These are phyloP conservation scores for Zeugodacus cucurbitae DNA, from an alignment of 1,140 invertebrate species.

Conservation along the genomic window DNA sequence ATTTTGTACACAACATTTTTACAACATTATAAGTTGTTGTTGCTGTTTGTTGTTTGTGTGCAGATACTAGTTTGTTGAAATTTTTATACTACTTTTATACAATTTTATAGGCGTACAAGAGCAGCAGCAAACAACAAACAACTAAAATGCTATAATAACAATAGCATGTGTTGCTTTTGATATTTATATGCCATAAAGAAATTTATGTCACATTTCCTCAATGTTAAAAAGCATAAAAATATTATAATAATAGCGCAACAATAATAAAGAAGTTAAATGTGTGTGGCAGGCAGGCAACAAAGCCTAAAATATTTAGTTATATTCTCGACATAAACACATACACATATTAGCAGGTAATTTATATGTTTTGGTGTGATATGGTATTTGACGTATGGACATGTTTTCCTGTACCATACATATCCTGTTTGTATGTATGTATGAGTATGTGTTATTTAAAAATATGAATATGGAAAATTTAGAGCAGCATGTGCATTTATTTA, in stretches of 20 bases:
- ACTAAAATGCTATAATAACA: not conserved
- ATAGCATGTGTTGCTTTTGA: not conserved
- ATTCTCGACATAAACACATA: not conserved
- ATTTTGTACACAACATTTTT: not conserved
- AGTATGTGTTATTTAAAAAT: not conserved
- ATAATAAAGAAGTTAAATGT: not conserved
- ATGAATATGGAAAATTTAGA: not conserved
- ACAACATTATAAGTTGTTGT: not conserved
- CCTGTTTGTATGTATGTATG: not conserved
- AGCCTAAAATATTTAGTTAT: not conserved
- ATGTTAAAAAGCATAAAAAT: not conserved
- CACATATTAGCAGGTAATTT: not conserved
- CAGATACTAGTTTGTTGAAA: not conserved
- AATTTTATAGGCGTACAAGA: not conserved
- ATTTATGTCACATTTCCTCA: constrained; percentile 25
- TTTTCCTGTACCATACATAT: not conserved
- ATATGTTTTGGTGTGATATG: not conserved
- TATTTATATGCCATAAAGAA: constrained; percentile 11
- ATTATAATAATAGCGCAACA: constrained; percentile 2
- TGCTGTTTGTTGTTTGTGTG: no score
- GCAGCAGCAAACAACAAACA: no score
- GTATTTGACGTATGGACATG: not conserved
- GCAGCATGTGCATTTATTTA: not conserved
- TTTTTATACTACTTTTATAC: not conserved
- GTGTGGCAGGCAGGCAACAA: not conserved